Conservation (phyloP, 2,113 vertebrate genomes). For the zebrafish (Danio rerio) region GRCz12tu NC_133177.1:48584501-48585000, state of each 20-base stretch:
- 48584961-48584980: constrained; percentile 62
- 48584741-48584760: constrained; percentile 74
- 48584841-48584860: constrained; percentile 49
- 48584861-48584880: constrained; percentile 79
- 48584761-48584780: constrained; percentile 75
- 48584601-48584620: constrained; percentile 70
- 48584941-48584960: constrained; percentile 59
- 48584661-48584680: constrained; percentile 76
- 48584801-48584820: constrained; percentile 52
- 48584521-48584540: constrained; percentile 36
- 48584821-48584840: constrained; percentile 52
- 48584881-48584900: constrained; percentile 79
- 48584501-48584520: constrained; percentile 49
- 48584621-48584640: constrained; percentile 70
- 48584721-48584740: constrained; percentile 44
- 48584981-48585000: constrained; percentile 56
- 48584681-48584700: constrained; percentile 69
- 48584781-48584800: constrained; percentile 70
- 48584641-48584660: constrained; percentile 73
- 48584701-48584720: constrained; percentile 63
- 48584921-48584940: constrained; percentile 76
- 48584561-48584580: constrained; percentile 68
- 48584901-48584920: constrained; percentile 76
- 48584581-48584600: constrained; percentile 55
- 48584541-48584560: constrained; percentile 48